These are phyloP conservation scores for Laothoe populi DNA, from an alignment of 2,888 invertebrate species.

Conservation along the genomic window DNA sequence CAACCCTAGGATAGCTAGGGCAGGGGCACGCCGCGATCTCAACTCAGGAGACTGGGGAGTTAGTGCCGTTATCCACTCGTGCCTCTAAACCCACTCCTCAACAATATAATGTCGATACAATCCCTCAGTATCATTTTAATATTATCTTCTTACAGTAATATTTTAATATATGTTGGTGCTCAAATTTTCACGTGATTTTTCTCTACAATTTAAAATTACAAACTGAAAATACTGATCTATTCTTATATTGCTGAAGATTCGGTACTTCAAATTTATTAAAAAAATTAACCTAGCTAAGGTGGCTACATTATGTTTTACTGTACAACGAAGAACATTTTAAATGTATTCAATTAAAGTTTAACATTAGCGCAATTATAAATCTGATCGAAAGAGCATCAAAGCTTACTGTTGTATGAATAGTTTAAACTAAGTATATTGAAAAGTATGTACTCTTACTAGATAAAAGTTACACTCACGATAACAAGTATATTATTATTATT, in stretches of 20 bases:
- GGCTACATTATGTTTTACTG: conserved; percentile 79
- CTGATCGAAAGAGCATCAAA: conserved; percentile 70
- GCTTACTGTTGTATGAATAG: conserved; percentile 50
- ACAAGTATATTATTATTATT: conserved; percentile 77
- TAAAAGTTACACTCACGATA: conserved; percentile 83
- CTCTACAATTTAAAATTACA: conserved; percentile 61
- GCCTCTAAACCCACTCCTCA: conserved; percentile 38
- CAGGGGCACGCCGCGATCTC: conserved; percentile 14
- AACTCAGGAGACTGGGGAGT: conserved; percentile 37
- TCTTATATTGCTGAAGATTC: conserved; percentile 70
- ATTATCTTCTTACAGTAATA: conserved; percentile 59
- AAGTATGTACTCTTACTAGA: conserved; percentile 74
- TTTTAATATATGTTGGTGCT: conserved; percentile 66
- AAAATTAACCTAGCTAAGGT: conserved; percentile 83
- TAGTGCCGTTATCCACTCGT: conserved; percentile 73
- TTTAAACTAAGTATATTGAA: conserved; percentile 64
- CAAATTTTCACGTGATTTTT: conserved; percentile 65
- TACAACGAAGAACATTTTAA: conserved; percentile 78
- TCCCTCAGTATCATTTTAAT: conserved; percentile 28
- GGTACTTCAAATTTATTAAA: conserved; percentile 77
- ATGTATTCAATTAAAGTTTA: conserved; percentile 61
- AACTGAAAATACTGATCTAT: conserved; percentile 69
- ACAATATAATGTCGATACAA: conserved; percentile 46
- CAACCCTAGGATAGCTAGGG: too few relatives aligned
- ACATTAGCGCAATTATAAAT: conserved; percentile 63